Evolutionary conservation across 2,113 vertebrate species (phyloP).

Genomic region (Clinocottus analis): DNA sequence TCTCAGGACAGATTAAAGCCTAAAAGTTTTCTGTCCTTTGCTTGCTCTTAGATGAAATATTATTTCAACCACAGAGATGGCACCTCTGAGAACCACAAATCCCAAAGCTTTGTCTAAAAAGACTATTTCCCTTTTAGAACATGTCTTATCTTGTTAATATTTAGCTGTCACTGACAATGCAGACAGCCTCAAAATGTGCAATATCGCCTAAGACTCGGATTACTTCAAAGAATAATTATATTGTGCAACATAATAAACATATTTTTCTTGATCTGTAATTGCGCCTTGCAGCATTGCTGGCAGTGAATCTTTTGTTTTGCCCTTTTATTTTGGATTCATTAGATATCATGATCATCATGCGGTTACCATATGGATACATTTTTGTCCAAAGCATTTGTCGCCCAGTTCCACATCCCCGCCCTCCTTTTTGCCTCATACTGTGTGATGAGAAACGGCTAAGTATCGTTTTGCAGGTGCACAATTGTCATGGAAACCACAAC

Average conservation of each 20-base stretch:
- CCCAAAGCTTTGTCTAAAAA: constrained; percentile 43
- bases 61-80: constrained; percentile 49
- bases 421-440: constrained; percentile 18
- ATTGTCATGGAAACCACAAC: constrained; percentile 76
- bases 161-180: neutral
- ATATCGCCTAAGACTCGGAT: constrained; percentile 42
- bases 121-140: constrained; percentile 40
- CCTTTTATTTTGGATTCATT: constrained; percentile 36
- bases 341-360: constrained; percentile 34
- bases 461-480: constrained; percentile 50
- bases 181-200: constrained; percentile 35
- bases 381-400: constrained; percentile 36
- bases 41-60: constrained; percentile 50
- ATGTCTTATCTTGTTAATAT: constrained; percentile 38
- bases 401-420: constrained; percentile 4
- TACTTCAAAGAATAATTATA: constrained; percentile 37
- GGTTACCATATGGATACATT: constrained; percentile 39
- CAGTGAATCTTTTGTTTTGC: constrained; percentile 35
- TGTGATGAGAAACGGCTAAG: constrained; percentile 41
- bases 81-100: constrained; percentile 41
- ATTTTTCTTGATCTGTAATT: constrained; percentile 42
- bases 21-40: constrained; percentile 54
- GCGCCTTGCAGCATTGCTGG: constrained; percentile 39
- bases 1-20: constrained; percentile 65
- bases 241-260: constrained; percentile 27